These are phyloP conservation scores for Anseranas semipalmata DNA, from an alignment of 2,113 vertebrate species.

Conservation along the genomic window DNA sequence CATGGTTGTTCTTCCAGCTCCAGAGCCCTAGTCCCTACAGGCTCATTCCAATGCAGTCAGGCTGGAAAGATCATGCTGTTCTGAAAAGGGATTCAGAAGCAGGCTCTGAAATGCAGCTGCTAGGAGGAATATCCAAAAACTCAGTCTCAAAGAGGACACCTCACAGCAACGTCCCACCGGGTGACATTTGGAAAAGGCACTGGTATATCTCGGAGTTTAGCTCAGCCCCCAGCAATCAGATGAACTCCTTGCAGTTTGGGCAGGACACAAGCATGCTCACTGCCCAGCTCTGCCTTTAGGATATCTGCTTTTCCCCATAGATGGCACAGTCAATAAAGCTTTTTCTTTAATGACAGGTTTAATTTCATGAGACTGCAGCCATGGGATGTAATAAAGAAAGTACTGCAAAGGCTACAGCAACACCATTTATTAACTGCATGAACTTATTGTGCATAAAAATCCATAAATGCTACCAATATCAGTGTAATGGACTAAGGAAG, in stretches of 20 bases:
- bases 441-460: background rate
- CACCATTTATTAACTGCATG: background rate
- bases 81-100: background rate
- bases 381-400: background rate
- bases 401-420: background rate
- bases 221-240: background rate
- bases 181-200: background rate
- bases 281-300: background rate
- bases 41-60: background rate
- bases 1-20: background rate
- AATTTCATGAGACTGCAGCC: constrained; percentile 27
- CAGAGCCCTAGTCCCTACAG: background rate
- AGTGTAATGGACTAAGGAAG: background rate
- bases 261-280: background rate
- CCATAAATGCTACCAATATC: background rate
- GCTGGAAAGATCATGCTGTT: background rate
- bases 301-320: background rate
- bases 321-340: background rate
- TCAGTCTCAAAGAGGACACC: background rate
- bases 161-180: background rate
- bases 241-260: background rate
- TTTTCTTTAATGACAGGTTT: background rate
- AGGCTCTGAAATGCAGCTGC: background rate
- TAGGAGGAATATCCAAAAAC: background rate
- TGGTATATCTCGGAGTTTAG: background rate